These are phyloP conservation scores for Scartelaos histophorus DNA, from an alignment of 2,113 vertebrate species.

Conservation along the genomic window DNA sequence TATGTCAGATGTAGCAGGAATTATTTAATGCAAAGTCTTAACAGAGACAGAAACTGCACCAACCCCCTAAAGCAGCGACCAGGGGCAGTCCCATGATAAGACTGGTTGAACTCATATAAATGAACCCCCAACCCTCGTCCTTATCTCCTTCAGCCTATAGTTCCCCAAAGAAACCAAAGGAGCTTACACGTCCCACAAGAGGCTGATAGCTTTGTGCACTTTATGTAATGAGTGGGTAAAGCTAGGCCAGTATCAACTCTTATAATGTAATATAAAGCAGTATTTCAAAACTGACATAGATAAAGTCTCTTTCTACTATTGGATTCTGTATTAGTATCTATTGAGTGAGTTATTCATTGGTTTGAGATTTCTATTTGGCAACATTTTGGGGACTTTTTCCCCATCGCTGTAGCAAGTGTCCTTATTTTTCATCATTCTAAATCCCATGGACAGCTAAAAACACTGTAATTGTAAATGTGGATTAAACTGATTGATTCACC, in stretches of 20 bases:
- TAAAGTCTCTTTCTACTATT: not conserved
- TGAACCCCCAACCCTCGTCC: not conserved
- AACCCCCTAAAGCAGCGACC: not conserved
- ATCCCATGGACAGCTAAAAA: too few relatives aligned
- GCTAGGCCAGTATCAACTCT: not conserved
- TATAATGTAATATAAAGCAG: not conserved
- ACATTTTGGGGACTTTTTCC: too few relatives aligned
- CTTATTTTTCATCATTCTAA: too few relatives aligned
- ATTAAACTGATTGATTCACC: too few relatives aligned
- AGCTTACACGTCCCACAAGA: slow-evolving; percentile 2
- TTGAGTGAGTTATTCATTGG: too few relatives aligned
- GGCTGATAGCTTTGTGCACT: not conserved
- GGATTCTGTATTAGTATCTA: not conserved
- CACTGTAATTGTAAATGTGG: too few relatives aligned
- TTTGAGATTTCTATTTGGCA: too few relatives aligned
- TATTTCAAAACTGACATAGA: not conserved
- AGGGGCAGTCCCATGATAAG: not conserved
- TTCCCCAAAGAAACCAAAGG: not conserved
- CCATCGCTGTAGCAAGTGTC: too few relatives aligned
- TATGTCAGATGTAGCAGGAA: not conserved
- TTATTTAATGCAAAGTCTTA: not conserved
- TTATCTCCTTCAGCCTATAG: not conserved
- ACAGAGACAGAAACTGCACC: not conserved
- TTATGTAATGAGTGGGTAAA: not conserved
- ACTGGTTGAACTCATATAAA: not conserved